These are phyloP conservation scores for Caenorhabditis afra DNA, from an alignment of 2,888 invertebrate genomes.

Conservation along the genomic window DNA sequence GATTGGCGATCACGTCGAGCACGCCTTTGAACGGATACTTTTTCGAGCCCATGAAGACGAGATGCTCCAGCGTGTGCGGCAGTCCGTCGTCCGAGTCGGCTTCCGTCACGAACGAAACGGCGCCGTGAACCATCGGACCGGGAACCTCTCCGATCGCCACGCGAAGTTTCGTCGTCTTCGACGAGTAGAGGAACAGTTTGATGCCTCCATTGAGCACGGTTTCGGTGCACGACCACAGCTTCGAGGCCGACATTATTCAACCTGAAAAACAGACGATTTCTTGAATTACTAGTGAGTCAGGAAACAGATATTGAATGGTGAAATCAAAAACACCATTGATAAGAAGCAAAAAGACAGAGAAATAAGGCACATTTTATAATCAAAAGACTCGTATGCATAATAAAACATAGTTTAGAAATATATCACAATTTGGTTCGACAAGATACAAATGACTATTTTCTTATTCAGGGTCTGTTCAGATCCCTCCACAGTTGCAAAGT, in stretches of 20 bases:
- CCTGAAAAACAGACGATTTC: not conserved
- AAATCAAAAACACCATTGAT: too few relatives aligned
- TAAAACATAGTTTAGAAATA: not conserved
- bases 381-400: not conserved
- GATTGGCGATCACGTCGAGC: constrained; percentile 89
- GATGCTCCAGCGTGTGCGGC: constrained; percentile 93
- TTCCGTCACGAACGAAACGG: constrained; percentile 91
- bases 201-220: constrained; percentile 64
- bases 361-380: too few relatives aligned
- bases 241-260: constrained; percentile 47
- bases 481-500: constrained; percentile 29
- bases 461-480: not conserved
- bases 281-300: too few relatives aligned
- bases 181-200: constrained; percentile 62
- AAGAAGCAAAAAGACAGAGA: too few relatives aligned
- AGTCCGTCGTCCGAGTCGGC: constrained; percentile 93
- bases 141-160: constrained; percentile 90
- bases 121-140: constrained; percentile 92
- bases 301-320: too few relatives aligned
- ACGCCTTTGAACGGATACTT: constrained; percentile 85
- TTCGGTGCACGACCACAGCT: constrained; percentile 66
- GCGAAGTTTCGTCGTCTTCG: constrained; percentile 83
- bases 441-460: not conserved
- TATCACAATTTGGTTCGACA: constrained; percentile 9
- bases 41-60: constrained; percentile 92